Evolutionary conservation across 1,140 invertebrate genomes (phyloP), one percentile per base, ranked within the genome.

Genomic region (Glossosoma conforme): DNA sequence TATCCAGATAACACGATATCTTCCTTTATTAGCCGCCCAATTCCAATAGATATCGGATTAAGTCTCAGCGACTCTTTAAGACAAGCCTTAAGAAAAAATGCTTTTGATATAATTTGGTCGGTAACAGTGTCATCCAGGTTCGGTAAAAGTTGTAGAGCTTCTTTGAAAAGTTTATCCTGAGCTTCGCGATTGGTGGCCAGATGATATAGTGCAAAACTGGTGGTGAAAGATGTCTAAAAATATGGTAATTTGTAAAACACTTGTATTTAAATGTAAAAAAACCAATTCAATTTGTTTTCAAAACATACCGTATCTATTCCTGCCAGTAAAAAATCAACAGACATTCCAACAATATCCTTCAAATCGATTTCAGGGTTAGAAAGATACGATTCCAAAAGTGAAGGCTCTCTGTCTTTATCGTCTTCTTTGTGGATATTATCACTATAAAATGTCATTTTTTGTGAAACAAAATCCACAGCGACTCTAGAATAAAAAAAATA

Each of bases 41-140:
- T 75, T 11, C 87, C 90, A 30, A 92, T 76, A 0, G 89, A 84
- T 30, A 93, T 82, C 2, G 89, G 89, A 70, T 88, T 85, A n/a
- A 93, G 56, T 61, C 89, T 77, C 15, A 93, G 77, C 6, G 84
- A 84, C 71, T 96, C 93, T 65, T 93, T 93, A 2, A 95, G 64
- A 18, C 85, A 85, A 11, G 87, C 85, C 65, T 86, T 85, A 0
- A 87, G 71, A 61, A 91, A 95, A 8, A 65, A 63, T 11, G 89
- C 84, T 32, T 81, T 74, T 0, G 77, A 68, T 8, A 93, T 57
- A 5, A 73, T 65, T 36, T 81, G 75, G 3, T 68, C 55, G 2
- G 81, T 86, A 4, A 91, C 65, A 2, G 66, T 45, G 14, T 70
- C 60, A 36, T 78, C 62, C 37, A 67, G 60, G 28, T 66, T 61